A percentile compares a stretch with the other conserved stretches of the same genome.
These are phyloP conservation scores for Drosophila mulleri DNA, from an alignment of 2,888 invertebrate species.

Conservation along the genomic window DNA sequence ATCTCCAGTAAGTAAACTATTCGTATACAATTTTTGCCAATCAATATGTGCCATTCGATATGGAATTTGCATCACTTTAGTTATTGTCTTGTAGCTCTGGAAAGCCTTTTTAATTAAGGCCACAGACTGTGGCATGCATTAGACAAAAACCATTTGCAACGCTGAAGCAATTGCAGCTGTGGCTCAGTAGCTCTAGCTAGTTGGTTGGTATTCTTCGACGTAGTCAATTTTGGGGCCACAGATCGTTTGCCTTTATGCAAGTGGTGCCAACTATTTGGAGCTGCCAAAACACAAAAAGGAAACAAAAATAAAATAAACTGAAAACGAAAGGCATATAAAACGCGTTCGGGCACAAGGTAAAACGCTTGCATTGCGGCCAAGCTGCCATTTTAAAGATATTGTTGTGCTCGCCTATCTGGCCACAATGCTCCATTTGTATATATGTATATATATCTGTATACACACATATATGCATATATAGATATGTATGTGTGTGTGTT, in stretches of 20 bases:
- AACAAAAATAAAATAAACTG: background rate
- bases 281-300: slow-evolving; percentile 49
- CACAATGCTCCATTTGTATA: slow-evolving; percentile 16
- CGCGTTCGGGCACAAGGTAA: slow-evolving; percentile 47
- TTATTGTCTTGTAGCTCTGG: slow-evolving; percentile 9
- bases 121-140: slow-evolving; percentile 40
- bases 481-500: slow-evolving; percentile 25
- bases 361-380: slow-evolving; percentile 56
- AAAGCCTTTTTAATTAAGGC: slow-evolving; percentile 53
- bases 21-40: slow-evolving; percentile 6
- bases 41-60: slow-evolving; percentile 30
- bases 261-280: slow-evolving; percentile 45
- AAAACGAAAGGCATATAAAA: slow-evolving; percentile 12
- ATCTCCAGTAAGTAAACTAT: slow-evolving; percentile 27
- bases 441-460: too few relatives aligned
- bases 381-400: slow-evolving; percentile 62
- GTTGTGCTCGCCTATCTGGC: slow-evolving; percentile 41
- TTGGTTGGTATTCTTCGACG: slow-evolving; percentile 8
- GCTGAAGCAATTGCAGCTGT: slow-evolving; percentile 13
- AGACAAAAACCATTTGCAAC: slow-evolving; percentile 19
- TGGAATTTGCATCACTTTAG: background rate
- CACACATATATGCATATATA: slow-evolving; percentile 17
- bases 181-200: background rate
- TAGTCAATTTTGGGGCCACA: slow-evolving; percentile 33
- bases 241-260: slow-evolving; percentile 36